Conservation (phyloP, 2,888 invertebrate genomes). For the Nomada lathburiana region DNA sequence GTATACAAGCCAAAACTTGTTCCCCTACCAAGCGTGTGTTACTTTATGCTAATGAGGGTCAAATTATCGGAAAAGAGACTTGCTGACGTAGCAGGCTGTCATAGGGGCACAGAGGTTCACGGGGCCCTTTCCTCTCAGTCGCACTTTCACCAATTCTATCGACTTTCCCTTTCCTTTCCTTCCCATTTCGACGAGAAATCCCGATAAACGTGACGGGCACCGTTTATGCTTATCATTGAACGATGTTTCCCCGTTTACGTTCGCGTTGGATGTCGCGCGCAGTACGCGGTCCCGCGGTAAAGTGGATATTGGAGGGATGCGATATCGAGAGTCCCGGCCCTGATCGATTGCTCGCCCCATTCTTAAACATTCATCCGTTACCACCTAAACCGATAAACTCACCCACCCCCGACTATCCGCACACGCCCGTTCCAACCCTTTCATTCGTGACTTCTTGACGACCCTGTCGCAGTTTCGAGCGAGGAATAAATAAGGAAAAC, state of each 20-base stretch:
- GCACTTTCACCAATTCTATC: slow-evolving; percentile 42
- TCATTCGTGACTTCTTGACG: background rate
- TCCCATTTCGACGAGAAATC: no score
- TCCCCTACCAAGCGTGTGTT: slow-evolving; percentile 14
- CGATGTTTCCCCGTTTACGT: background rate
- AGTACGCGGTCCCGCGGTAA: background rate
- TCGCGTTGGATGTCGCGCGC: no score
- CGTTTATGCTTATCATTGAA: slow-evolving; percentile 51
- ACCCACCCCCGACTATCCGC: background rate
- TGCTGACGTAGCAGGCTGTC: slow-evolving; percentile 76
- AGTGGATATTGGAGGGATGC: slow-evolving; percentile 23
- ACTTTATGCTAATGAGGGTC: slow-evolving; percentile 79
- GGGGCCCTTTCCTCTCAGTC: slow-evolving; percentile 67
- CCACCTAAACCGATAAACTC: slow-evolving; percentile 7
- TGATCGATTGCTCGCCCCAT: slow-evolving; percentile 59
- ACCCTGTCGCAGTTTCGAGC: background rate
- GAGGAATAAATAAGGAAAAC: background rate
- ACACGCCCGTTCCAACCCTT: background rate
- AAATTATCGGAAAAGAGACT: slow-evolving; percentile 82
- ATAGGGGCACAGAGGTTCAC: slow-evolving; percentile 75
- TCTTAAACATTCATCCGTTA: slow-evolving; percentile 36
- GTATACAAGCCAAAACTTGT: slow-evolving; percentile 41
- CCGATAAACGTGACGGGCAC: slow-evolving; percentile 33
- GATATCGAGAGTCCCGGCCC: slow-evolving; percentile 64
- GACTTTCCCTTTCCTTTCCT: no score